Evolutionary conservation across 2,888 invertebrate species (phyloP).

Genomic region (Caenorhabditis afra): DNA sequence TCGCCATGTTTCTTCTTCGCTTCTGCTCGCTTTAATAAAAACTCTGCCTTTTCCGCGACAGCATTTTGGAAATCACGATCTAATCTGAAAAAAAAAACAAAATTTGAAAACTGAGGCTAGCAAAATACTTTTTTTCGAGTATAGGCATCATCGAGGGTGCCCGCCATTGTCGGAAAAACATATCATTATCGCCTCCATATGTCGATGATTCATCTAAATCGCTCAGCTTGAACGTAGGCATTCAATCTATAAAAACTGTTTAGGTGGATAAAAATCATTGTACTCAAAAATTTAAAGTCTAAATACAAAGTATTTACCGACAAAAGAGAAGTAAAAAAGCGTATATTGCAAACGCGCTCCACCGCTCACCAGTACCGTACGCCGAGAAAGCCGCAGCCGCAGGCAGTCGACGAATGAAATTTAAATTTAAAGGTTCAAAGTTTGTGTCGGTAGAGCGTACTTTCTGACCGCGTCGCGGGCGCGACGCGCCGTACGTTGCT

Average conservation of each 20-base stretch:
- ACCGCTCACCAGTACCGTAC: too few relatives aligned
- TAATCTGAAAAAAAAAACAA: constrained; percentile 17
- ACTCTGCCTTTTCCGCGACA: constrained; percentile 21
- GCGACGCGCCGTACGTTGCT: constrained; percentile 26
- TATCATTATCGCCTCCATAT: constrained; percentile 50
- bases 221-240: constrained; percentile 52
- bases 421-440: neutral
- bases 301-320: too few relatives aligned
- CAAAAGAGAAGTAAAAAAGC: too few relatives aligned
- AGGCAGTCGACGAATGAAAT: too few relatives aligned
- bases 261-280: too few relatives aligned
- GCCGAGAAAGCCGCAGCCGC: too few relatives aligned
- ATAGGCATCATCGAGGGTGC: constrained; percentile 45
- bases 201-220: constrained; percentile 23
- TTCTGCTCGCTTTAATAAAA: neutral
- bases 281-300: too few relatives aligned
- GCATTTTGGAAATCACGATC: constrained; percentile 41
- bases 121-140: constrained; percentile 29
- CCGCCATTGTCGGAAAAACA: constrained; percentile 51
- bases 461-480: constrained; percentile 42
- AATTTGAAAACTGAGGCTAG: neutral
- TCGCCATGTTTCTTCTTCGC: constrained; percentile 26
- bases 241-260: constrained; percentile 1
- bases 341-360: too few relatives aligned
- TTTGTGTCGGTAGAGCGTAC: constrained; percentile 37